Conservation (phyloP, 2,797 vertebrate species). For the Hemibagrus guttatus region DNA sequence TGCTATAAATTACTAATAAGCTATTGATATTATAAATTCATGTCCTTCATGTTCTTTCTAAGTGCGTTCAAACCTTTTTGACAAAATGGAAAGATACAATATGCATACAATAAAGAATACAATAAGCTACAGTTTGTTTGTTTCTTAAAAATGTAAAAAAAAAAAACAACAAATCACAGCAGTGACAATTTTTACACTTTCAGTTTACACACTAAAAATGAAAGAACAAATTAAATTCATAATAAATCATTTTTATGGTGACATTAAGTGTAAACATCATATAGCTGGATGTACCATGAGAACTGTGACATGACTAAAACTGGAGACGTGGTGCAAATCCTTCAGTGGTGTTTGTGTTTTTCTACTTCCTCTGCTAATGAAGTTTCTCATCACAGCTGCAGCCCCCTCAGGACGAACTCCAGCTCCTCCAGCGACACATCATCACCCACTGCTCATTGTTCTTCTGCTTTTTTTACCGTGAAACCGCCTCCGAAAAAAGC, state of each 20-base stretch:
- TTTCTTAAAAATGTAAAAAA: background rate
- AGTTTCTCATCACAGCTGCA: conserved; percentile 68
- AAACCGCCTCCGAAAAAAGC: conserved; percentile 53
- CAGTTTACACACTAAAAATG: background rate
- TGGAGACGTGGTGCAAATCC: conserved; percentile 17
- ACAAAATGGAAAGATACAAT: background rate
- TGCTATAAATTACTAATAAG: background rate
- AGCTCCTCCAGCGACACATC: conserved; percentile 63
- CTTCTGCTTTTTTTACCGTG: conserved; percentile 62
- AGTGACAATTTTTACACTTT: background rate
- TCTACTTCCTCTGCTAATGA: conserved; percentile 62
- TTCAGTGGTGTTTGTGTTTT: conserved; percentile 47
- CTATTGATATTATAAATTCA: background rate
- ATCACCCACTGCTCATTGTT: conserved; percentile 73
- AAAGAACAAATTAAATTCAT: background rate
- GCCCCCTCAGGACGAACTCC: conserved; percentile 66
- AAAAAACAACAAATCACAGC: no score
- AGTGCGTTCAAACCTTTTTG: background rate
- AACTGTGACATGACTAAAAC: conserved; percentile 13
- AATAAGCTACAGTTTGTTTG: background rate
- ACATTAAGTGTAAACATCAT: background rate
- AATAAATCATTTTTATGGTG: background rate
- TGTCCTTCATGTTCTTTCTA: background rate
- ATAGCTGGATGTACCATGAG: background rate
- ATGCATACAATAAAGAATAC: no score